Conservation (phyloP, 2,113 vertebrate genomes). For the Pygoscelis antarcticus region DNA sequence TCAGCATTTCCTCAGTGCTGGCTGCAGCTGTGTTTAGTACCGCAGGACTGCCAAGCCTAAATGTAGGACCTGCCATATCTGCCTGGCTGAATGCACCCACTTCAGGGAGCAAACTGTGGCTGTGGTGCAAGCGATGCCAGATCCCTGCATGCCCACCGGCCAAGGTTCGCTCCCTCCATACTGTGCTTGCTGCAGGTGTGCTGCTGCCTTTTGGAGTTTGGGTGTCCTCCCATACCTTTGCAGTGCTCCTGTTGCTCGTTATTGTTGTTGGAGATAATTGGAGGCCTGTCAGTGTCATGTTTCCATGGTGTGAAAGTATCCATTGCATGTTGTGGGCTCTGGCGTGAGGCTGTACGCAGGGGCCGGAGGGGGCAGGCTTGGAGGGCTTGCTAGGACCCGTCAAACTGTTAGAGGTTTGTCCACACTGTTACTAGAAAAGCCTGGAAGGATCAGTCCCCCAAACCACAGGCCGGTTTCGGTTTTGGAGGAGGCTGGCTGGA, state of each 20-base stretch:
- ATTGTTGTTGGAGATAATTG: background rate
- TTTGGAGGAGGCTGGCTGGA: background rate
- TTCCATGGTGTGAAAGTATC: background rate
- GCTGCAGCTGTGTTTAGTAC: background rate
- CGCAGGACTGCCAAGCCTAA: background rate
- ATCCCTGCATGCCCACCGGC: accelerated
- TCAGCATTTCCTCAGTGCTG: background rate
- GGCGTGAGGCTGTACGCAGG: accelerated
- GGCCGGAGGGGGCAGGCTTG: background rate
- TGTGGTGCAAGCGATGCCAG: accelerated
- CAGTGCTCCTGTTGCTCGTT: background rate
- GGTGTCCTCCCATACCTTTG: background rate
- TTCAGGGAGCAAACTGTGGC: background rate
- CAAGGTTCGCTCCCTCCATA: background rate
- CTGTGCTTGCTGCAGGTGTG: background rate
- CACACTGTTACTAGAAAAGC: background rate
- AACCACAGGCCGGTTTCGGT: accelerated
- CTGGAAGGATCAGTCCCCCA: background rate
- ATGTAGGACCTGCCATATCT: accelerated
- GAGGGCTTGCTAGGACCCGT: background rate
- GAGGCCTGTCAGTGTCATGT: background rate
- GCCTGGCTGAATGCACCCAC: background rate
- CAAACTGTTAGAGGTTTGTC: background rate
- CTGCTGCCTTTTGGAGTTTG: background rate
- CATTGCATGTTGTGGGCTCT: background rate